These are phyloP conservation scores for Lepeophtheirus nordmannii DNA, from an alignment of 2,888 invertebrate species.

Conservation along the genomic window DNA sequence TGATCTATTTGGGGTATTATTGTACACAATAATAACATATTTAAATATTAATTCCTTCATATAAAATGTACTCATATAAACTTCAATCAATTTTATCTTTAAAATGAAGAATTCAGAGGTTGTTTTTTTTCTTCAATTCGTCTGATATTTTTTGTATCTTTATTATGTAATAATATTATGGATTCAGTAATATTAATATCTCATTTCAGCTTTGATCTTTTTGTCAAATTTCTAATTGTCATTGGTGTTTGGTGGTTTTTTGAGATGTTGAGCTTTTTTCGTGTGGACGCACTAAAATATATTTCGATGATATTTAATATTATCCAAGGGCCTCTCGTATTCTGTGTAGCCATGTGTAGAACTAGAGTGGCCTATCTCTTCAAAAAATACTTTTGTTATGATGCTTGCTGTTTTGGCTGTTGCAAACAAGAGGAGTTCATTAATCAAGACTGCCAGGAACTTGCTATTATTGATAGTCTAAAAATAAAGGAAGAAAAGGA, in stretches of 20 bases:
- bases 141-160: too few relatives aligned
- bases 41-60: too few relatives aligned
- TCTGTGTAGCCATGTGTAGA: constrained; percentile 22
- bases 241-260: constrained; percentile 20
- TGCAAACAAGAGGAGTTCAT: constrained; percentile 15
- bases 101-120: too few relatives aligned
- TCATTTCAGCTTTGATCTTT: constrained; percentile 23
- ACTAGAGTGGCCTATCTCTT: constrained; percentile 24
- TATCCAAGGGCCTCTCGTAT: constrained; percentile 16
- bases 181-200: background rate
- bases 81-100: too few relatives aligned
- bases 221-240: constrained; percentile 20
- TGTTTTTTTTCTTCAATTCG: too few relatives aligned
- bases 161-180: too few relatives aligned
- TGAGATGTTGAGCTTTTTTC: constrained; percentile 6
- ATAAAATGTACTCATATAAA: too few relatives aligned
- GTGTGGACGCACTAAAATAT: constrained; percentile 14
- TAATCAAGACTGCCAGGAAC: constrained; percentile 16
- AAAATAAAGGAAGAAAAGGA: background rate
- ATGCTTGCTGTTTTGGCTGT: constrained; percentile 15
- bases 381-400: constrained; percentile 23
- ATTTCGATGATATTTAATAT: constrained; percentile 21
- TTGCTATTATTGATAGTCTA: constrained; percentile 12
- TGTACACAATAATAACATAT: too few relatives aligned
- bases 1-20: too few relatives aligned